Evolutionary conservation across 2,797 vertebrate genomes (phyloP).

Genomic region (Neoniphon sammara): DNA sequence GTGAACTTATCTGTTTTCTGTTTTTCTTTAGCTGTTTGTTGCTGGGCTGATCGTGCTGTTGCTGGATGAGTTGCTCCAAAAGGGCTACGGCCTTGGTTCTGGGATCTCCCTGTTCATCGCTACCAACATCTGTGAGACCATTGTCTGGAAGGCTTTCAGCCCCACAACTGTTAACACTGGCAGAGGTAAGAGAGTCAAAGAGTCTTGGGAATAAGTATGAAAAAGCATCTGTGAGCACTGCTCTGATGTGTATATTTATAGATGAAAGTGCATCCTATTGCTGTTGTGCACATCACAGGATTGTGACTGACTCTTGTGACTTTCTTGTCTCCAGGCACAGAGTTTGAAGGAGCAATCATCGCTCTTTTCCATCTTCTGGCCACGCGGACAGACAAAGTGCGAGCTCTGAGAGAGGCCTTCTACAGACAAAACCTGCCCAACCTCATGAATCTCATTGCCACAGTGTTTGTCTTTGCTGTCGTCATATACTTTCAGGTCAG

Average conservation of each 20-base stretch:
- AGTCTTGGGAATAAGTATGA: background rate
- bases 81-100: conserved; percentile 96
- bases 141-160: conserved; percentile 99
- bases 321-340: conserved; percentile 85
- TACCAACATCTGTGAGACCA: conserved; percentile 99
- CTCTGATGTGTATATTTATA: background rate
- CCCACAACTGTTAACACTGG: conserved; percentile 99
- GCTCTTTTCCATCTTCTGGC: conserved; percentile 97
- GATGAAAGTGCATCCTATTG: background rate
- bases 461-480: conserved; percentile 96
- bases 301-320: conserved; percentile 5
- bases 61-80: conserved; percentile 96
- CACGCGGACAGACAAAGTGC: conserved; percentile 96
- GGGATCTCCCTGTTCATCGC: conserved; percentile 99
- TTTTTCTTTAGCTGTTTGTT: conserved; percentile 89
- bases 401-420: conserved; percentile 96
- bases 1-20: conserved; percentile 5
- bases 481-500: conserved; percentile 99
- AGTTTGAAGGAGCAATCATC: conserved; percentile 98
- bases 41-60: conserved; percentile 96
- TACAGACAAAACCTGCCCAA: conserved; percentile 99
- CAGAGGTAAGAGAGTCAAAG: conserved; percentile 83
- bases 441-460: conserved; percentile 98
- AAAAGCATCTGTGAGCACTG: background rate
- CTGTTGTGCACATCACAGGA: background rate